Percentiles rank a stretch among this genome's conserved stretches.
Conservation (phyloP, 2,888 invertebrate genomes). For the Caenorhabditis uteleia region DNA sequence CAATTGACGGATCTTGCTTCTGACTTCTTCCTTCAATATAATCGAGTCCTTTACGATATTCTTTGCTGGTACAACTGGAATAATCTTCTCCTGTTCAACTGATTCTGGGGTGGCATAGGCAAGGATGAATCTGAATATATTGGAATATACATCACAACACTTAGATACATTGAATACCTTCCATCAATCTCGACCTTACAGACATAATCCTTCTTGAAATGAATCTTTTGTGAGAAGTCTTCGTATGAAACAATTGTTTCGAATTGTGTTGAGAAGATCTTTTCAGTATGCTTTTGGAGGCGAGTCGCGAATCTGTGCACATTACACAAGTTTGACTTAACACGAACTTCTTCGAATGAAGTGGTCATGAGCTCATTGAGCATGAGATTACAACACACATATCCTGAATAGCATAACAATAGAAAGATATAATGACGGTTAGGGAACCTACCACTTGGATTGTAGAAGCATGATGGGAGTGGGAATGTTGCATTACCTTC, state of each 20-base stretch:
- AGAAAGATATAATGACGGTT: background rate
- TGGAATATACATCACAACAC: background rate
- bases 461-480: constrained; percentile 59
- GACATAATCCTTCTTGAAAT: constrained; percentile 53
- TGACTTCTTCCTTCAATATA: constrained; percentile 25
- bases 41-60: constrained; percentile 36
- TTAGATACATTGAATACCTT: constrained; percentile 28
- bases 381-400: constrained; percentile 56
- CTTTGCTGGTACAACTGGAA: constrained; percentile 30
- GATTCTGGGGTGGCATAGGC: constrained; percentile 45
- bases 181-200: constrained; percentile 56
- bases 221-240: constrained; percentile 57
- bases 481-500: constrained; percentile 48
- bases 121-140: constrained; percentile 39
- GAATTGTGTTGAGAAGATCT: constrained; percentile 48
- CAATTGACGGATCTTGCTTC: constrained; percentile 8
- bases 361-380: constrained; percentile 57
- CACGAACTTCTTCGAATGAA: constrained; percentile 41
- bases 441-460: constrained; percentile 42
- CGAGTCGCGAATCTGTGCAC: constrained; percentile 44
- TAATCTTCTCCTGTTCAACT: constrained; percentile 39
- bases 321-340: constrained; percentile 49
- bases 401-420: constrained; percentile 29
- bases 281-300: constrained; percentile 39
- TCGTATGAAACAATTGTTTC: constrained; percentile 53